Evolutionary conservation across 2,797 vertebrate species (phyloP).

Genomic region (Siniperca obscura): DNA sequence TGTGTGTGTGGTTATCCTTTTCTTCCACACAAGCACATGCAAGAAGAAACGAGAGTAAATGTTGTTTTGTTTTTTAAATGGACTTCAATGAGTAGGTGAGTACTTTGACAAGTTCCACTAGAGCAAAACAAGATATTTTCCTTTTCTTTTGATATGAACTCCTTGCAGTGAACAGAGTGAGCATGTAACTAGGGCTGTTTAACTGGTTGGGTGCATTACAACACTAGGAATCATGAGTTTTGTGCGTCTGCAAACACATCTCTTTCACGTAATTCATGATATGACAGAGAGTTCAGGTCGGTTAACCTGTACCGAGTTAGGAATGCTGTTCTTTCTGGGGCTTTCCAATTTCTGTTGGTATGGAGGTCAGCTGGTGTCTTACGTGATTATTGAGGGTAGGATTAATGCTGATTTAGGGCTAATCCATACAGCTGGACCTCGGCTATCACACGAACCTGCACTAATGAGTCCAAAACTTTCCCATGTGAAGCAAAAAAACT

Average conservation of each 20-base stretch:
- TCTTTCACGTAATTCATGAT: not conserved
- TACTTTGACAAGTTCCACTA: conserved; percentile 33
- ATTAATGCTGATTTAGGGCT: conserved; percentile 23
- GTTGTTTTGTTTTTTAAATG: conserved; percentile 3
- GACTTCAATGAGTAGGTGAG: conserved; percentile 63
- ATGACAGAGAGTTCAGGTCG: not conserved
- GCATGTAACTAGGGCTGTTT: not conserved
- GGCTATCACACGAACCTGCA: conserved; percentile 10
- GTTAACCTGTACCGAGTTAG: not conserved
- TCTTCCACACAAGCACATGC: not conserved
- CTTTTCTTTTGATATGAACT: not conserved
- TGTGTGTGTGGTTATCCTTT: not conserved
- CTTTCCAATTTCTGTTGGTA: not conserved
- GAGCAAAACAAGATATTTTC: not conserved
- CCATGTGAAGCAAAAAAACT: conserved; percentile 5
- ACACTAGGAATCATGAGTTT: not conserved
- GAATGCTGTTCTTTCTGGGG: not conserved
- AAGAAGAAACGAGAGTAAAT: conserved; percentile 1
- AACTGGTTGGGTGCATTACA: not conserved
- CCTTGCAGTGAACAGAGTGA: not conserved
- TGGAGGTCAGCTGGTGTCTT: conserved; percentile 16
- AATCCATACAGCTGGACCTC: conserved; percentile 3
- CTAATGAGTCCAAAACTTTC: conserved; percentile 18
- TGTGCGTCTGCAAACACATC: not conserved
- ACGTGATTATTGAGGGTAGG: conserved; percentile 22